These are phyloP conservation scores for Sebastes minor DNA, from an alignment of 2,797 vertebrate genomes.

Conservation along the genomic window DNA sequence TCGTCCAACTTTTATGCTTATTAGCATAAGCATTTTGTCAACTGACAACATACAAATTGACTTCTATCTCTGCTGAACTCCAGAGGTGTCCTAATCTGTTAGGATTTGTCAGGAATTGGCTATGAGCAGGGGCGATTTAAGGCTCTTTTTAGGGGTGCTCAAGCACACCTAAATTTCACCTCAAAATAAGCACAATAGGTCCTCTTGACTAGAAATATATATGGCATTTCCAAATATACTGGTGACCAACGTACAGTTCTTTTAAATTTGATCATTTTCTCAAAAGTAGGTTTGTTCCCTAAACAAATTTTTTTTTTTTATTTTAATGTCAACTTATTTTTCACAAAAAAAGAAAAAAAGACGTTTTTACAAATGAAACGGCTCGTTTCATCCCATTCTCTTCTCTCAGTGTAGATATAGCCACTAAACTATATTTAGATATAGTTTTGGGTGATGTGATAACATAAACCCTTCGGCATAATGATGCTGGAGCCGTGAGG, in stretches of 20 bases:
- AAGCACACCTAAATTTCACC: too few species aligned
- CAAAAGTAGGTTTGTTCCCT: neutral
- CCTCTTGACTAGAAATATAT: neutral
- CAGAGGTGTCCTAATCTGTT: neutral
- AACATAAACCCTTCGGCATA: neutral
- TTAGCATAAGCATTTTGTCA: neutral
- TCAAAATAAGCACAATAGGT: too few species aligned
- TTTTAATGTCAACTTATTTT: constrained; percentile 14
- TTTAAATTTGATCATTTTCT: neutral
- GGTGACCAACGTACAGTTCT: neutral
- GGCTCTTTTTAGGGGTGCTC: too few species aligned
- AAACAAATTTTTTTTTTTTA: constrained; percentile 1
- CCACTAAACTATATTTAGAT: constrained; percentile 26
- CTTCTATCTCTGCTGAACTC: neutral
- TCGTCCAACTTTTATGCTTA: neutral
- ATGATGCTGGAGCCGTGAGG: constrained; percentile 4
- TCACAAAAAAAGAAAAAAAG: neutral
- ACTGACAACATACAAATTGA: neutral
- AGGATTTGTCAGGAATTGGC: neutral
- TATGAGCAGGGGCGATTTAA: neutral
- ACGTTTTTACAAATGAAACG: neutral
- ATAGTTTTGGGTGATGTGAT: neutral
- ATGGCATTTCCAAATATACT: neutral
- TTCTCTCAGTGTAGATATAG: neutral
- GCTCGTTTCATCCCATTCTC: neutral